Evolutionary conservation across 2,113 vertebrate species (phyloP), one percentile per base, ranked within the genome.

Genomic region (Ia io): DNA sequence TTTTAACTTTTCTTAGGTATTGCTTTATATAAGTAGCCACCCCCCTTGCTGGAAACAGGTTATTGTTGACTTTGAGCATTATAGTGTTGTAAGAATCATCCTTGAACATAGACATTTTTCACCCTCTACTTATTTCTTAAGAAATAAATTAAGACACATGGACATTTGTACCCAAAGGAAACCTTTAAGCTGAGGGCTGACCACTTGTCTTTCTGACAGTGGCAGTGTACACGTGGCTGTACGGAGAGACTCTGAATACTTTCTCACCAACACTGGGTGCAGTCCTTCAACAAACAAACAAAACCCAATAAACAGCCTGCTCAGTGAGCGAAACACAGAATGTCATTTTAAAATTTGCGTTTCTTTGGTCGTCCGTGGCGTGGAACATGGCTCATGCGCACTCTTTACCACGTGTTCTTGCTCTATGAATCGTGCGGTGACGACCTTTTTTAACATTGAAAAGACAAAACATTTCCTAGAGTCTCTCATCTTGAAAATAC

Each of bases 91-190:
- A 82, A 10, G 90, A 44, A 88, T 47, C 59, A 94, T 23, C 30
- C 6, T 77, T 76, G 28, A 80, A 73, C 20, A n/a, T 12, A 35
- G 40, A 23, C 61, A 25, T 35, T 59, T 86, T 61, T 67, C 59
- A 59, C 30, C 9, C 23, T 67, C 76, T 84, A 47, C 61, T 71
- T 87, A 70, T 84, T 61, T 90, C 40, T 74, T 71, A 82, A 92
- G 71, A 92, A 96, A 84, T 49, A 93, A 90, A 91, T 77, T 30
- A 69, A 84, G 44, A 82, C 30, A 83, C 9, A 2, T 70, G 32
- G 61, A 80, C 76, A 28, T 53, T 32, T 1, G 0, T 51, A 47
- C 22, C 51, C 35, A 67, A 42, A 80, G 40, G 25, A n/a, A 61
- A 61, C 42, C 74, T 86, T 76, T 73, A 84, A 84, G 71, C 18